phyloP scores from a whole-genome alignment of 2,797 vertebrate genomes.

The Rhyacichthys aspro region DNA sequence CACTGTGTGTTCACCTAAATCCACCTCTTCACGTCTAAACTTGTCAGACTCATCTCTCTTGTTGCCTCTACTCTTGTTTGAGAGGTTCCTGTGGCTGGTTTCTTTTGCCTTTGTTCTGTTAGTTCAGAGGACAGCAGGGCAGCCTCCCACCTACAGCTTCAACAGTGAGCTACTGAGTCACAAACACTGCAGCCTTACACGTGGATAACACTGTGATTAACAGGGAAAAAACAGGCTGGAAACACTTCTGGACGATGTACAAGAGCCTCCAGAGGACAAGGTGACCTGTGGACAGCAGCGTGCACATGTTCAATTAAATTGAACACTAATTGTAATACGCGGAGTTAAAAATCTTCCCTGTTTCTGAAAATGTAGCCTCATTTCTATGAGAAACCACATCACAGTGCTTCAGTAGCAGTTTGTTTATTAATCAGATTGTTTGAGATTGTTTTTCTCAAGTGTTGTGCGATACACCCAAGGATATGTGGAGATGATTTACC shows the following conservation, averaged over 20 bases:
- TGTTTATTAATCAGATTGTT: slow-evolving; percentile 34
- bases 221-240: slow-evolving; percentile 5
- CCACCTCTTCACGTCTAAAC: slow-evolving; percentile 5
- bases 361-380: neutral
- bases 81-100: slow-evolving; percentile 21
- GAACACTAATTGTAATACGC: neutral
- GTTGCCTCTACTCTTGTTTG: slow-evolving; percentile 18
- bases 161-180: slow-evolving; percentile 48
- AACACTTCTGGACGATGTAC: neutral
- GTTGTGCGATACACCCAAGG: slow-evolving; percentile 12
- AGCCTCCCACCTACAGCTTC: slow-evolving; percentile 28
- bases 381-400: slow-evolving; percentile 22
- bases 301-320: neutral
- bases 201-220: slow-evolving; percentile 19
- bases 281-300: neutral
- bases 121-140: slow-evolving; percentile 38
- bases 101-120: slow-evolving; percentile 29
- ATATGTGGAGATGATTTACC: slow-evolving; percentile 31
- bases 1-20: slow-evolving; percentile 2
- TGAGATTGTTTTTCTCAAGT: slow-evolving; percentile 34
- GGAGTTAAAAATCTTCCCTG: no score
- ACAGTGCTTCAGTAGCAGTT: slow-evolving; percentile 3
- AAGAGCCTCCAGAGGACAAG: neutral
- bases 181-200: slow-evolving; percentile 28
- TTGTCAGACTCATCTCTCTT: slow-evolving; percentile 30